phyloP scores from a whole-genome alignment of 2,888 invertebrate species.

The Morpho helenor region DNA sequence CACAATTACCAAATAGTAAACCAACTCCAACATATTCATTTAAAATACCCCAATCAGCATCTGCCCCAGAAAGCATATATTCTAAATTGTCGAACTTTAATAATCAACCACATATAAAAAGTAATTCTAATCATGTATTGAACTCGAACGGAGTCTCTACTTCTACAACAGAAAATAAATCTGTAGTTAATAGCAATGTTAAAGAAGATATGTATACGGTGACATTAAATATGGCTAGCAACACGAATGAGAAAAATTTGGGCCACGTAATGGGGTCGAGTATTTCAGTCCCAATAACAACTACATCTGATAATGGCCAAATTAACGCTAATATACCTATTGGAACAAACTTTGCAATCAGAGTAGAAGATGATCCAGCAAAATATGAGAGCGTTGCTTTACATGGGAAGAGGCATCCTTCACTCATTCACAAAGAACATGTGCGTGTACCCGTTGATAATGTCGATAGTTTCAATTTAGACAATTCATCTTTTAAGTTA shows the following conservation, averaged over 20 bases:
- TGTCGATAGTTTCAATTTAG: constrained; percentile 11
- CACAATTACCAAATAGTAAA: constrained; percentile 58
- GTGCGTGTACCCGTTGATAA: constrained; percentile 32
- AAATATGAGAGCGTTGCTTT: constrained; percentile 50
- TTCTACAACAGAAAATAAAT: constrained; percentile 45
- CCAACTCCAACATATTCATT: constrained; percentile 64
- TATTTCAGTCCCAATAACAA: constrained; percentile 54
- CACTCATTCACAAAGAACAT: constrained; percentile 40
- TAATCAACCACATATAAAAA: constrained; percentile 8
- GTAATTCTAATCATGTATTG: constrained; percentile 5
- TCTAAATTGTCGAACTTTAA: constrained; percentile 18
- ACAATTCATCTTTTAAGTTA: constrained; percentile 4
- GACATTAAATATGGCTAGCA: constrained; percentile 61
- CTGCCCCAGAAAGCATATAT: constrained; percentile 37
- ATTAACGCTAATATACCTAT: constrained; percentile 70
- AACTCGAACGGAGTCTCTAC: constrained; percentile 41
- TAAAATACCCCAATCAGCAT: constrained; percentile 50
- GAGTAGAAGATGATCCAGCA: constrained; percentile 62
- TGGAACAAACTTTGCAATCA: constrained; percentile 71
- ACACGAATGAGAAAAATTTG: constrained; percentile 46
- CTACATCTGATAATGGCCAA: constrained; percentile 44
- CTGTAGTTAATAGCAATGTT: constrained; percentile 39
- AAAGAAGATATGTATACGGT: constrained; percentile 57
- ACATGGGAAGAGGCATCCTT: constrained; percentile 45
- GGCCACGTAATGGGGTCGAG: constrained; percentile 61